Percentiles rank a stretch among this genome's conserved stretches.
These are phyloP conservation scores for Drosophila leonis DNA, from an alignment of 2,888 invertebrate genomes.

Conservation along the genomic window DNA sequence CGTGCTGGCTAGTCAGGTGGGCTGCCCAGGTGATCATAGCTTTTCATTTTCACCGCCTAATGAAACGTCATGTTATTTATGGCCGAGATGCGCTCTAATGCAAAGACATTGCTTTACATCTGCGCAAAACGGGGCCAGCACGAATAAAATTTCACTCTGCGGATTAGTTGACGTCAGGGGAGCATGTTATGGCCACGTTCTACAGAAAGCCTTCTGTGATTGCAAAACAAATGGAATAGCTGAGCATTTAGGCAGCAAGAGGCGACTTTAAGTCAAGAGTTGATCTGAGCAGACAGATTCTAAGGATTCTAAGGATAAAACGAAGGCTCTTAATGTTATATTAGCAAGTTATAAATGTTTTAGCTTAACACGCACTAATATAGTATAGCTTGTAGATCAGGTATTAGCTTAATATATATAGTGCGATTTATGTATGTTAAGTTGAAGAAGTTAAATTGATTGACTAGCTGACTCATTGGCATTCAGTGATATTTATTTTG, in stretches of 20 bases:
- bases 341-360: background rate
- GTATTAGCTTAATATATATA: background rate
- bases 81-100: constrained; percentile 73
- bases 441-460: no score
- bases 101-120: constrained; percentile 75
- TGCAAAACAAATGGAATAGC: constrained; percentile 6
- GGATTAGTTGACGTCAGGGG: constrained; percentile 10
- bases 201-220: background rate
- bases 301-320: background rate
- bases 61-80: constrained; percentile 79
- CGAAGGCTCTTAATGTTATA: background rate
- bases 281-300: background rate
- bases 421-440: no score
- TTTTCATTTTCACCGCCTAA: constrained; percentile 73
- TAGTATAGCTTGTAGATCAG: background rate
- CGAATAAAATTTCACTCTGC: constrained; percentile 18
- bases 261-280: background rate
- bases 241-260: background rate
- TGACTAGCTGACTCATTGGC: no score
- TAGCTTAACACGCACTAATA: background rate
- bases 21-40: constrained; percentile 68
- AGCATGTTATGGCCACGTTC: constrained; percentile 3
- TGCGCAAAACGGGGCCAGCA: constrained; percentile 35
- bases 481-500: no score
- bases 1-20: constrained; percentile 3